Base-by-base conservation (phyloP, 2,888 invertebrate genomes). In the Odontothrips loti region DNA sequence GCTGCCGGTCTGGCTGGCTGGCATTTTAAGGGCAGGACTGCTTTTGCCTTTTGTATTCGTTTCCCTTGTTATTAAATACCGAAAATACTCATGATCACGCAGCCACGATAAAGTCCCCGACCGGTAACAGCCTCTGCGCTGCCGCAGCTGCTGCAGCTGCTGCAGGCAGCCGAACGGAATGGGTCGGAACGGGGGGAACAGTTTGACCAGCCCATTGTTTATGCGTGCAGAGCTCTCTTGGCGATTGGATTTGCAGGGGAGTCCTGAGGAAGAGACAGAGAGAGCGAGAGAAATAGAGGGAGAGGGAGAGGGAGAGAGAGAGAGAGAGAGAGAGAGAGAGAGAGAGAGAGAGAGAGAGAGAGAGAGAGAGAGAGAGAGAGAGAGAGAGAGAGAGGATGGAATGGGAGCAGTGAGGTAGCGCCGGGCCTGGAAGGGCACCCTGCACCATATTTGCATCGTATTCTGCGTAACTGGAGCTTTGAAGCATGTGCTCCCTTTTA, bases 201-300 rank as follows among this genome's bases (percentile, higher is more conserved):
- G 58, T 58, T 58, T 58, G 68, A 75, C 68, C 68, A 75, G 68
- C 68, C 68, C 68, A 75, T 75, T 75, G 68, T 75, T 75, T 75
- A 75, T 75, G 68, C 68, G 68, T 75, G 68, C 27, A 4, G 68
- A 15, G 58, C 58, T 10, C 34, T 43, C 34, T 43, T 43, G 34
- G 34, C 34, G 34, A 43, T 43, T 43, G 34, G 34, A 43, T 51
- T 12, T 51, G 51, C 51, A 51, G 51, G 51, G 51, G 51, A 12
- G 6, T 51, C 51, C 51, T 20, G 51, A 12, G 20, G 2, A 51
- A 20, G 51, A 17, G 6, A 2, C 4, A 51, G 51, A 51, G 51
- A 10, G 51, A 51, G 15, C 4, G 20, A 51, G 20, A 43, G 34
- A 43, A 6, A 43, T 2, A 43, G 34, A 43, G 34, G 6, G 34